Percentiles rank a stretch among this genome's conserved stretches.
Evolutionary conservation across 2,888 invertebrate species (phyloP).

Genomic region (Euphydryas editha): DNA sequence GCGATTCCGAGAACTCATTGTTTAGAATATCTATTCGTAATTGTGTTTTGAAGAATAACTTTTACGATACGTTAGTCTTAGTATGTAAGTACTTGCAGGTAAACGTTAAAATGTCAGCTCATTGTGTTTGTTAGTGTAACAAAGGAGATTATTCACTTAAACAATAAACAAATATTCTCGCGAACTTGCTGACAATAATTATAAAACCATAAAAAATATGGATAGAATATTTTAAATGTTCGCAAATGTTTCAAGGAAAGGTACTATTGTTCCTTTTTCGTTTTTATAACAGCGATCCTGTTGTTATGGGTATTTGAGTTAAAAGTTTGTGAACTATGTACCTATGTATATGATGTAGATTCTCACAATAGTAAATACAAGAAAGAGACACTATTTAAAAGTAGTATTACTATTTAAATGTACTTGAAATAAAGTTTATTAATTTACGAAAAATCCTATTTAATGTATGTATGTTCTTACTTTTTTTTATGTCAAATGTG

Average conservation of each 20-base stretch:
- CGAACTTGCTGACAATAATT: background rate
- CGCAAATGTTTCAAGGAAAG: conserved; percentile 6
- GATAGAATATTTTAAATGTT: conserved; percentile 13
- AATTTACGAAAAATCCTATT: too few species aligned
- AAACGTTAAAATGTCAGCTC: background rate
- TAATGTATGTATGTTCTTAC: too few species aligned
- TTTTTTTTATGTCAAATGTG: too few species aligned
- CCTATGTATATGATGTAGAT: too few species aligned
- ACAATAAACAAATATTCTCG: background rate
- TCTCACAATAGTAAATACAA: too few species aligned
- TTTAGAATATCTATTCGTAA: conserved; percentile 27
- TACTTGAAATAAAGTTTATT: too few species aligned
- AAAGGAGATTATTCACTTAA: background rate
- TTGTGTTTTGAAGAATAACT: conserved; percentile 16
- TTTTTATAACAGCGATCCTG: background rate
- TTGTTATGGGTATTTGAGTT: background rate
- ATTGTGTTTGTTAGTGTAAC: background rate
- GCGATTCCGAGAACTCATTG: conserved; percentile 19
- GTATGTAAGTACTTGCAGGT: background rate
- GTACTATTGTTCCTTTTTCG: background rate
- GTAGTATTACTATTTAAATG: too few species aligned
- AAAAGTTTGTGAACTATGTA: background rate
- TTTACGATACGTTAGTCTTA: conserved; percentile 10
- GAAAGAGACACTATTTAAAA: too few species aligned
- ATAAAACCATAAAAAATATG: background rate